These are phyloP conservation scores for Adelognathus sp. DNA, from an alignment of 2,888 invertebrate genomes.

Conservation along the genomic window DNA sequence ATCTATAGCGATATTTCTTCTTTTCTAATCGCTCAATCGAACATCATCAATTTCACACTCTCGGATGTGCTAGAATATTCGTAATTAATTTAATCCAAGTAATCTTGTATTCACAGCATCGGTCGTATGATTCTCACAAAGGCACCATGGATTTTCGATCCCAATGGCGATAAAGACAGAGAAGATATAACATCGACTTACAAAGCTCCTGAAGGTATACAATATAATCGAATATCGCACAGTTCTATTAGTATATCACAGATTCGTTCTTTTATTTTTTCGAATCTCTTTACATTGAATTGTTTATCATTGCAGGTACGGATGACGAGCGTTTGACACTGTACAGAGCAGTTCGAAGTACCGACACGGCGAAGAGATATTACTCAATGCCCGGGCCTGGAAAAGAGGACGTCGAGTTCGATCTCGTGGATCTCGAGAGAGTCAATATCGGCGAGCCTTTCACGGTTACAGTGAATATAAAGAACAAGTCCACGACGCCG, in stretches of 20 bases:
- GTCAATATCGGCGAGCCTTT: slow-evolving; percentile 88
- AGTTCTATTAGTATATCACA: background rate
- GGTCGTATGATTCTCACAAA: slow-evolving; percentile 90
- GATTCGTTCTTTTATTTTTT: too few relatives aligned
- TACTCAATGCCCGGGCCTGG: slow-evolving; percentile 84
- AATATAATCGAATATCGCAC: background rate
- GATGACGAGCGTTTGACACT: slow-evolving; percentile 88
- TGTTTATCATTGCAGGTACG: slow-evolving; percentile 81
- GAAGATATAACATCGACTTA: slow-evolving; percentile 88
- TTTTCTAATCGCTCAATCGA: background rate
- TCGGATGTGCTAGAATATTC: background rate
- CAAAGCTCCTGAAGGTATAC: slow-evolving; percentile 86
- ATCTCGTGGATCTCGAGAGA: slow-evolving; percentile 86
- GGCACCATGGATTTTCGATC: slow-evolving; percentile 87
- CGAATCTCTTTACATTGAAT: too few relatives aligned
- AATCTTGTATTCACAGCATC: slow-evolving; percentile 82
- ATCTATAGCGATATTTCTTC: background rate
- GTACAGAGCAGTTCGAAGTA: slow-evolving; percentile 88
- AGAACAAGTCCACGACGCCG: slow-evolving; percentile 83
- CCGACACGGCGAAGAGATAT: slow-evolving; percentile 86
- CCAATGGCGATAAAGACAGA: slow-evolving; percentile 87
- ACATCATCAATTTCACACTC: background rate
- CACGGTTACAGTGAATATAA: slow-evolving; percentile 85
- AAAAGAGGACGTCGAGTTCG: slow-evolving; percentile 85
- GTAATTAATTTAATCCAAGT: background rate